These are phyloP conservation scores for Crenuchus spilurus DNA, from an alignment of 2,797 vertebrate species.

Conservation along the genomic window DNA sequence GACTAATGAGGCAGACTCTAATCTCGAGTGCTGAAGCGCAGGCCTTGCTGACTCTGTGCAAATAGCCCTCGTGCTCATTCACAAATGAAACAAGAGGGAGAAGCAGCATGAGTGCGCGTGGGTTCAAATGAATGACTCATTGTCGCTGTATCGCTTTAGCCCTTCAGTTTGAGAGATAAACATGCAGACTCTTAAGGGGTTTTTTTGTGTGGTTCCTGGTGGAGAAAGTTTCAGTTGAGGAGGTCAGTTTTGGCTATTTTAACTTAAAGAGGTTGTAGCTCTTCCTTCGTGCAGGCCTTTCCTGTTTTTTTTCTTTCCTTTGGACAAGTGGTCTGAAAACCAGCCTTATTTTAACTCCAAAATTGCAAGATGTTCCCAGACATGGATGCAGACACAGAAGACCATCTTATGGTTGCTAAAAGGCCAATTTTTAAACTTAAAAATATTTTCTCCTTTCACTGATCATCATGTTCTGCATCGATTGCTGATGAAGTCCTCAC, in stretches of 20 bases:
- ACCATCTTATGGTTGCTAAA: not conserved
- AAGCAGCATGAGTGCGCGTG: constrained; percentile 40
- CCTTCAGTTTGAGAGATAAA: constrained; percentile 34
- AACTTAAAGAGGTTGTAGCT: not conserved
- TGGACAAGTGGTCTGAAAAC: not conserved
- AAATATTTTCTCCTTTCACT: not conserved
- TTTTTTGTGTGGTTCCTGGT: not conserved
- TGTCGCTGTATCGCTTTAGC: constrained; percentile 42
- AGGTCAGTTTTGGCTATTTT: not conserved
- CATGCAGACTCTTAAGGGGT: constrained; percentile 2
- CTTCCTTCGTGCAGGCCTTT: not conserved
- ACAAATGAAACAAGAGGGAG: constrained; percentile 40
- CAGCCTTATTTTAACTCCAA: not conserved
- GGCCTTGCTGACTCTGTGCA: constrained; percentile 49
- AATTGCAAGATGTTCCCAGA: not conserved
- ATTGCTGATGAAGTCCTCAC: not conserved
- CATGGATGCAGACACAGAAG: not conserved
- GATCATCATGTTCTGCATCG: not conserved
- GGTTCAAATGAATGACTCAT: constrained; percentile 37
- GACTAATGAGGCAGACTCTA: constrained; percentile 55
- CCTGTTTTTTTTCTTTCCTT: not conserved
- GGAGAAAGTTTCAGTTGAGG: not conserved
- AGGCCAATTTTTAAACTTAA: not conserved
- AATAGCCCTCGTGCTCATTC: constrained; percentile 53
- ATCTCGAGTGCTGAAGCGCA: constrained; percentile 55